Evolutionary conservation across 2,113 vertebrate genomes (phyloP), one percentile per base, ranked within the genome.

Genomic region (Phalacrocorax brasilianus): DNA sequence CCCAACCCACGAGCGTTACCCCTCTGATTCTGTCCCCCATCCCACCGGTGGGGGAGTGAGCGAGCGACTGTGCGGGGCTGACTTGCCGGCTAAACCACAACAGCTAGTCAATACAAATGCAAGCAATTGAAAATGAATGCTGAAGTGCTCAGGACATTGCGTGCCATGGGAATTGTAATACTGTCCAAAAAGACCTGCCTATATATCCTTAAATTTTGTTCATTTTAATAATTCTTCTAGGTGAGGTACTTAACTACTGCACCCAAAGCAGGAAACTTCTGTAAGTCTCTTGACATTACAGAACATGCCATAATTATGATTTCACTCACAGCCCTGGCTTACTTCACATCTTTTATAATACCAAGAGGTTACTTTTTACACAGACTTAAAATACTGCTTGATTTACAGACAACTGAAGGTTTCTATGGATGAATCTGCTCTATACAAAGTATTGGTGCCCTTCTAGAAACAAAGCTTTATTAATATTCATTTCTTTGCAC

Each of bases 81-180:
- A 38, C 9, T 5, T 38, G 38, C 38, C 38, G 9, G 38, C 38
- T 38, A 10, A 38, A 38, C 38, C 38, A 38, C 38, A 9, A 38
- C 38, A 38, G 50, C 27, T 24, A n/a, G 8, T 30, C 28, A 52
- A 42, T 26, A 19, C 32, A 84, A 71, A 80, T 3, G 11, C 80
- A 91, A 89, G 65, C 91, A 91, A 73, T 5, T 35, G 28, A 85
- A 79, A n/a, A 28, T 11, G 30, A 83, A 76, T 47, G 14, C 15
- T 66, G 14, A 86, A 61, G 20, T 44, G 30, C 44, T 80, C 18
- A 45, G 61, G 49, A 33, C 40, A 62, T 59, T 0, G 0, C 0
- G 0, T 55, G 53, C 53, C 28, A 58, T 1, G 14, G 63, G 53
- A 65, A 21, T 73, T 6, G 40, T n/a, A 85, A 70, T 32, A 65